Conservation (phyloP, 2,888 invertebrate genomes). For the Drosophila lacicola region DNA sequence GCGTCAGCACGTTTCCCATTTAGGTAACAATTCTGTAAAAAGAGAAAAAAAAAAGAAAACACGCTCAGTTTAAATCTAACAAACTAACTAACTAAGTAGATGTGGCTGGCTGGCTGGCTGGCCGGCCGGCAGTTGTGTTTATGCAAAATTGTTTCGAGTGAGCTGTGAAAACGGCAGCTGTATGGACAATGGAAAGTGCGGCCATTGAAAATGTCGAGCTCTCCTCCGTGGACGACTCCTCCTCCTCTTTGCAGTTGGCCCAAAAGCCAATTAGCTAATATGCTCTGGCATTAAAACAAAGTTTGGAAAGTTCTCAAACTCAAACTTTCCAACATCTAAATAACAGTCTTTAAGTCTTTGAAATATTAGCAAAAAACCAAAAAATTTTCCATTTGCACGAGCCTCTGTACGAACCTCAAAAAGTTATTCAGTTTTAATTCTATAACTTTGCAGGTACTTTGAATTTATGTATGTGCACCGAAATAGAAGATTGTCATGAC, state of each 20-base stretch:
- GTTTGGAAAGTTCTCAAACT: constrained; percentile 21
- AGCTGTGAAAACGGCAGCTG: constrained; percentile 58
- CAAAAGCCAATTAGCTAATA: constrained; percentile 23
- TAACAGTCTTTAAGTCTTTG: neutral
- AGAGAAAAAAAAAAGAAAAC: neutral
- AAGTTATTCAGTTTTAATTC: too few relatives aligned
- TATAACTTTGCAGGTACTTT: too few relatives aligned
- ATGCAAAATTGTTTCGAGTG: constrained; percentile 36
- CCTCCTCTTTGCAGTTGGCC: constrained; percentile 10
- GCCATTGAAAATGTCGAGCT: neutral
- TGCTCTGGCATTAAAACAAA: constrained; percentile 24
- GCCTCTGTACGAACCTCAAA: too few relatives aligned
- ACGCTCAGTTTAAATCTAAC: constrained; percentile 31
- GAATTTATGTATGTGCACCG: too few relatives aligned
- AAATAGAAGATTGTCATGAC: too few relatives aligned
- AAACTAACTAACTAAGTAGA: constrained; percentile 38
- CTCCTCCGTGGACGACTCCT: neutral
- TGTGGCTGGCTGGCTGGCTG: constrained; percentile 9
- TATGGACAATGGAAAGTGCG: constrained; percentile 52
- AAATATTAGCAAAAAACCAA: neutral
- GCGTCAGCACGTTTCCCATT: neutral
- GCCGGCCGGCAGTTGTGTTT: constrained; percentile 32
- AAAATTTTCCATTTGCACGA: constrained; percentile 1
- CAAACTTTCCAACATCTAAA: neutral
- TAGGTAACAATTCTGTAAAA: neutral